A percentile compares a stretch with the other conserved stretches of the same genome.
Conservation (phyloP, 2,888 invertebrate genomes). For the Euphydryas editha region DNA sequence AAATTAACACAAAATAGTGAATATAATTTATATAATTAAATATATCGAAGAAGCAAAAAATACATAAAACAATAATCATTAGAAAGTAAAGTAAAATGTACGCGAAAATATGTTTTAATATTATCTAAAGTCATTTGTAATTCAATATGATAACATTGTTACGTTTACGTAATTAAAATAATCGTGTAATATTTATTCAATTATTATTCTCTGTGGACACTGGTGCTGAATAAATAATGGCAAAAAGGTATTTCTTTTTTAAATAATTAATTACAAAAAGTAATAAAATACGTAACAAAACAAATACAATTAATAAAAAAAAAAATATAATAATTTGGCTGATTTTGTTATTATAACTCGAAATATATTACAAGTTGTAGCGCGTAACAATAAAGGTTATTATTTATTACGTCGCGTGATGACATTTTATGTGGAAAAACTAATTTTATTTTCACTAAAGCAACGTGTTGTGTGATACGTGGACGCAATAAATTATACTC, state of each 20-base stretch:
- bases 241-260: not conserved
- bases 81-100: no score
- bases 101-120: no score
- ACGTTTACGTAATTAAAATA: no score
- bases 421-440: conserved; percentile 59
- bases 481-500: conserved; percentile 68
- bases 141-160: no score
- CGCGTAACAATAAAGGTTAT: conserved; percentile 65
- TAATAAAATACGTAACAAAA: conserved; percentile 7
- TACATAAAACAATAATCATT: no score
- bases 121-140: no score
- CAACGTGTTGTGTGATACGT: conserved; percentile 74
- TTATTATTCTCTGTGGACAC: no score
- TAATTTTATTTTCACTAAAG: conserved; percentile 67
- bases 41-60: no score
- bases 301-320: conserved; percentile 12
- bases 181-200: no score
- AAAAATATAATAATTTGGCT: conserved; percentile 8
- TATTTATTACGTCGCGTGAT: conserved; percentile 72
- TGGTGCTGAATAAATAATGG: not conserved
- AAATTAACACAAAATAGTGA: no score
- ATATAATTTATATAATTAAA: no score
- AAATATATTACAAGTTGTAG: conserved; percentile 43
- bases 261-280: not conserved
- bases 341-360: conserved; percentile 20